phyloP scores from a whole-genome alignment of 2,888 invertebrate species.

The Sisyra terminalis region DNA sequence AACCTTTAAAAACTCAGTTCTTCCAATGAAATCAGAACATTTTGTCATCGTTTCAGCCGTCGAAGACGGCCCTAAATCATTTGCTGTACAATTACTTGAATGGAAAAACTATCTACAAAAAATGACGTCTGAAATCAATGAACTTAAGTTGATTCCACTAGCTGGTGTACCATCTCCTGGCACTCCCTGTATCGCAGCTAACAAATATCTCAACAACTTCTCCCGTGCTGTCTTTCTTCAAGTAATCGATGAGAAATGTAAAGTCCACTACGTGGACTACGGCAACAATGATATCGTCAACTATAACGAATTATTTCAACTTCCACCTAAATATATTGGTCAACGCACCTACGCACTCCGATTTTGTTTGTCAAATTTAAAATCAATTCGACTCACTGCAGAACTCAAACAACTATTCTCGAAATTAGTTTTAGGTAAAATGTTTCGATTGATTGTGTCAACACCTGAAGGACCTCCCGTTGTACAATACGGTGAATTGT shows the following conservation, averaged over 20 bases:
- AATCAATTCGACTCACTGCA: constrained; percentile 29
- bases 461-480: constrained; percentile 52
- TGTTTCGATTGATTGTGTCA: constrained; percentile 46
- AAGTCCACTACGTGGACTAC: constrained; percentile 66
- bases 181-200: constrained; percentile 58
- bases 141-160: constrained; percentile 36
- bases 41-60: constrained; percentile 58
- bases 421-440: constrained; percentile 43
- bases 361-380: constrained; percentile 54
- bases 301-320: constrained; percentile 53
- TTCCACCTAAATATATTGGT: constrained; percentile 53
- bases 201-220: constrained; percentile 47
- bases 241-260: constrained; percentile 51
- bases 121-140: constrained; percentile 59
- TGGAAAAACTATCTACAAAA: constrained; percentile 40
- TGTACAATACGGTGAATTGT: constrained; percentile 59
- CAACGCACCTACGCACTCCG: constrained; percentile 60
- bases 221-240: constrained; percentile 64
- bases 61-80: constrained; percentile 63
- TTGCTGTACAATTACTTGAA: constrained; percentile 54
- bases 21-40: constrained; percentile 39
- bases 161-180: constrained; percentile 55
- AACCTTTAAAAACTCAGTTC: constrained; percentile 35
- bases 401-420: constrained; percentile 58
- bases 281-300: constrained; percentile 60